Conservation (phyloP, 1,140 invertebrate genomes). For the Plectrocnemia conspersa region DNA sequence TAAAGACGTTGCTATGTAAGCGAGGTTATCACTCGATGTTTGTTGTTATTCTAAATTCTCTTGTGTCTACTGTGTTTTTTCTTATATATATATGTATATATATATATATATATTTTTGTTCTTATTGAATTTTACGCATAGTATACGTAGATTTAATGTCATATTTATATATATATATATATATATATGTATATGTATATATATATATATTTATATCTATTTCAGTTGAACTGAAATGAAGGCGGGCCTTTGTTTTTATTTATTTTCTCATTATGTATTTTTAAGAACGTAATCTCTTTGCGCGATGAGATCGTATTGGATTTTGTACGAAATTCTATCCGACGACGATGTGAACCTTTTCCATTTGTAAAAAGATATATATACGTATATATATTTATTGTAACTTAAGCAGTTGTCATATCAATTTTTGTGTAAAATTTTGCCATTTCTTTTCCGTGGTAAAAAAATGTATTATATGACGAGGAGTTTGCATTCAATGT, state of each 20-base stretch:
- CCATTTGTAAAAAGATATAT: too few species aligned
- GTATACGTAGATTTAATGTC: conserved; percentile 3
- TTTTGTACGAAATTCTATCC: too few species aligned
- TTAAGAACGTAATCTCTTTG: conserved; percentile 32
- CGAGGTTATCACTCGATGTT: not conserved
- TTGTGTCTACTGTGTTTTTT: conserved; percentile 1
- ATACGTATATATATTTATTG: too few species aligned
- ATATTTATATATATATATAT: conserved; percentile 16
- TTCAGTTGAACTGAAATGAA: conserved; percentile 36
- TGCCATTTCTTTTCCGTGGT: not conserved
- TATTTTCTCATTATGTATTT: conserved; percentile 21
- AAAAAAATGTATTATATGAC: conserved; percentile 1
- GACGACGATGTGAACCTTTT: too few species aligned
- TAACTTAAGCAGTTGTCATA: not conserved
- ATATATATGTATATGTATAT: too few species aligned
- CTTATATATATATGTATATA: conserved; percentile 2
- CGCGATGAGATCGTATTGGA: conserved; percentile 8
- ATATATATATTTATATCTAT: conserved; percentile 17
- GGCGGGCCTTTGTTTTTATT: conserved; percentile 34
- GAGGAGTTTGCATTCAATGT: conserved; percentile 16
- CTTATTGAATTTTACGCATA: not conserved
- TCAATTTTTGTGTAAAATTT: not conserved
- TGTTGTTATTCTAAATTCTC: not conserved
- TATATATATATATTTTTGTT: not conserved
- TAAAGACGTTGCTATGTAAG: not conserved